Conservation (phyloP, 1,140 invertebrate genomes). For the Aporrectodea caliginosa region DNA sequence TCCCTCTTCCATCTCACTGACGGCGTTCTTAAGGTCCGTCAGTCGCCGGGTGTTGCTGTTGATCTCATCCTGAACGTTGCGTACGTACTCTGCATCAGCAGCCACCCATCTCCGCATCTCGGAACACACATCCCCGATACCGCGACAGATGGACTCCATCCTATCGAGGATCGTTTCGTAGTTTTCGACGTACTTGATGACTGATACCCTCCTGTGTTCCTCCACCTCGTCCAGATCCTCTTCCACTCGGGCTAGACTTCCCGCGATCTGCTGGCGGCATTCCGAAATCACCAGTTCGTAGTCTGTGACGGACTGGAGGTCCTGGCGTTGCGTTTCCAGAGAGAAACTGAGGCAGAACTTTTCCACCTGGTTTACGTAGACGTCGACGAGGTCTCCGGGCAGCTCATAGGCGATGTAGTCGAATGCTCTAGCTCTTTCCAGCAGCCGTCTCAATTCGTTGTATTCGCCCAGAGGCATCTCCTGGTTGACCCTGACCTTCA, state of each 20-base stretch:
- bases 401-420: constrained; percentile 26
- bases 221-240: neutral
- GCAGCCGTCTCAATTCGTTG: neutral
- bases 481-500: neutral
- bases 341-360: constrained; percentile 28
- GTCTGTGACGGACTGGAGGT: neutral
- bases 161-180: neutral
- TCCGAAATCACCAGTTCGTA: neutral
- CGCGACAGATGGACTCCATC: neutral
- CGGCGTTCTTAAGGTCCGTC: neutral
- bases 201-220: neutral
- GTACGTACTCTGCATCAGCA: neutral
- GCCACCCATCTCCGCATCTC: neutral
- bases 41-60: neutral
- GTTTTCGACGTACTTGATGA: neutral
- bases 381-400: constrained; percentile 4
- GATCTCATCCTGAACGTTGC: neutral
- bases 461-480: neutral
- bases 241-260: neutral
- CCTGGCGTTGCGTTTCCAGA: neutral
- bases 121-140: neutral
- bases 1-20: neutral
- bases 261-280: neutral
- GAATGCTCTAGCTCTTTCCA: constrained; percentile 22
- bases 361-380: constrained; percentile 16